A percentile compares a stretch with the other conserved stretches of the same genome.
Evolutionary conservation across 2,797 vertebrate genomes (phyloP).

Genomic region (Malurus leucopterus): DNA sequence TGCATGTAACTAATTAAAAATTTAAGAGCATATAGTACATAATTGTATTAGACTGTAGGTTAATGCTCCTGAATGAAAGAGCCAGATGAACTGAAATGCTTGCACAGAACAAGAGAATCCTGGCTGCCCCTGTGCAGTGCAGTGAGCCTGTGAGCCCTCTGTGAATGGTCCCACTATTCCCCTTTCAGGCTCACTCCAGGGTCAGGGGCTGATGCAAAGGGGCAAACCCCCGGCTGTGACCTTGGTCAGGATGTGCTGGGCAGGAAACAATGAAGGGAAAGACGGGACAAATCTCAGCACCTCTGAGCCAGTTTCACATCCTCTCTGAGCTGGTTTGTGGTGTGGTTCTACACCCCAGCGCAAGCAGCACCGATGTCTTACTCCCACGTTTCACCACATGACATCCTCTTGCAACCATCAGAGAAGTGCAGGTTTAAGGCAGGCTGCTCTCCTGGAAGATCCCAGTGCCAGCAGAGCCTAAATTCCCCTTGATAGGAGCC

Average conservation of each 20-base stretch:
- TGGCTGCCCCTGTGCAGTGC: background rate
- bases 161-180: background rate
- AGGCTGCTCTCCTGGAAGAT: background rate
- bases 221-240: background rate
- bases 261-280: background rate
- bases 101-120: background rate
- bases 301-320: background rate
- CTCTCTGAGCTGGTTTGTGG: background rate
- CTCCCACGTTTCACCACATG: fast-evolving
- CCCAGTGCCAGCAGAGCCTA: background rate
- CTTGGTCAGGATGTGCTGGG: background rate
- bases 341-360: background rate
- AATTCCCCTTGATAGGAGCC: background rate
- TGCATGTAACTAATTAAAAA: constrained; percentile 37
- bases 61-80: constrained; percentile 23
- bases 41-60: constrained; percentile 12
- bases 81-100: background rate
- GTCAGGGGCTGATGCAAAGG: background rate
- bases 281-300: background rate
- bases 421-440: background rate
- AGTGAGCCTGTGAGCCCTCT: background rate
- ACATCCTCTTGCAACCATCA: background rate
- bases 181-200: fast-evolving
- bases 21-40: constrained; percentile 17
- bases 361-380: background rate